Evolutionary conservation across 2,113 vertebrate species (phyloP), one percentile per base, ranked within the genome.

Genomic region (Urocitellus parryii): DNA sequence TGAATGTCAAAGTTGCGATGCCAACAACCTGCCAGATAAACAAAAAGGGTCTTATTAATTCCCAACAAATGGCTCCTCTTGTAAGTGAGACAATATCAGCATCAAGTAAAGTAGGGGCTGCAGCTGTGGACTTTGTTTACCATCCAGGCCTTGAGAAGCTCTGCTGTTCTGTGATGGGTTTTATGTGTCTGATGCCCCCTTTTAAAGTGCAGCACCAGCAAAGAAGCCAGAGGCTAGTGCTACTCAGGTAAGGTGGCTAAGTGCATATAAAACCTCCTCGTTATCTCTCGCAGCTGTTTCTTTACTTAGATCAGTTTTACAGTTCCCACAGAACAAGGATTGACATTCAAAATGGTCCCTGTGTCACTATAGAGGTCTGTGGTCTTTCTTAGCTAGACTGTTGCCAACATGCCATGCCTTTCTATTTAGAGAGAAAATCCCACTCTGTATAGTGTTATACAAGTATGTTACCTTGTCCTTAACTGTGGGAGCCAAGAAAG

Each of bases 401-500:
- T 7, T 56, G 22, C 22, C 58, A 79, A 6, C 12, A 4, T 65
- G 16, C 51, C 16, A 4, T 65, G 16, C 51, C 45, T 83, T 93
- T 89, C 56, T 80, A 39, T 65, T 61, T 79, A 90, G 92, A 88
- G 18, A 48, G 7, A 81, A 94, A 95, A 72, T 37, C 22, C 27
- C 24, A 70, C 42, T 32, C 0, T 70, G 25, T 51, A 14, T 61
- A 58, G 32, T 42, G 16, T 79, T n/a, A 32, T 65, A 76, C 34
- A 48, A 78, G 78, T 39, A 90, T 5, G 67, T 37, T 90, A n/a
- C 8, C 5, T 29, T 86, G 13, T 39, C 18, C 77, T 74, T 39
- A 45, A 61, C 1, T 10, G 70, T 24, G 37, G 24, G 70, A 73
- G 27, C 74, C 27, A 53, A 73, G 37, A 82, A 88, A 72, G 3